These are phyloP conservation scores for Jacana jacana DNA, from an alignment of 2,113 vertebrate species.

Conservation along the genomic window DNA sequence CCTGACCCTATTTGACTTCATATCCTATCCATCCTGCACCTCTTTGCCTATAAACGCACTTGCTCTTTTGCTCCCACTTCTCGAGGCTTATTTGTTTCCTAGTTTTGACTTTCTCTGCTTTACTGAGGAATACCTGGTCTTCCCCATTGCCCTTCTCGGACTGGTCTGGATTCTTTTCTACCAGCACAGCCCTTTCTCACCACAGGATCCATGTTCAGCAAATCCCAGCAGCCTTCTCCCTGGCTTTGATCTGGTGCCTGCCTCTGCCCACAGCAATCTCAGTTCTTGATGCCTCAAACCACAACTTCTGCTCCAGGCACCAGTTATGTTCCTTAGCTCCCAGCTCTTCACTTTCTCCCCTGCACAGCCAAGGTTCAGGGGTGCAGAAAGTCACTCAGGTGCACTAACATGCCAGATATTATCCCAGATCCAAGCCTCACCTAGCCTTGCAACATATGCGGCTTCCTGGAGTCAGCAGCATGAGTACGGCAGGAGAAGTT, in stretches of 20 bases:
- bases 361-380: not conserved
- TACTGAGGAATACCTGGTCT: not conserved
- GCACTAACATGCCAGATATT: no score
- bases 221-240: not conserved
- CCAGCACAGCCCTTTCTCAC: not conserved
- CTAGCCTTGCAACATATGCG: not conserved
- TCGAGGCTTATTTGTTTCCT: not conserved
- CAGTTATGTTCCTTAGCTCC: not conserved
- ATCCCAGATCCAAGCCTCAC: not conserved
- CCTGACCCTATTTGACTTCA: not conserved
- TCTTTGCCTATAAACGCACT: not conserved
- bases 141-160: not conserved
- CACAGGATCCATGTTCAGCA: not conserved
- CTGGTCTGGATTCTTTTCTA: no score
- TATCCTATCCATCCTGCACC: not conserved
- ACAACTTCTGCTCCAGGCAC: not conserved
- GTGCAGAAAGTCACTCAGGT: no score
- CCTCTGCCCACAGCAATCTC: not conserved
- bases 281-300: not conserved
- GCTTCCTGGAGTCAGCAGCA: not conserved
- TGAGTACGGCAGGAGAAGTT: rapidly evolving
- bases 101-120: not conserved
- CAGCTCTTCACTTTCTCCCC: not conserved
- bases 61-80: not conserved
- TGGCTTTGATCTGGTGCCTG: not conserved